Base-by-base conservation (phyloP, 2,888 invertebrate genomes). In the Dusona sp. region DNA sequence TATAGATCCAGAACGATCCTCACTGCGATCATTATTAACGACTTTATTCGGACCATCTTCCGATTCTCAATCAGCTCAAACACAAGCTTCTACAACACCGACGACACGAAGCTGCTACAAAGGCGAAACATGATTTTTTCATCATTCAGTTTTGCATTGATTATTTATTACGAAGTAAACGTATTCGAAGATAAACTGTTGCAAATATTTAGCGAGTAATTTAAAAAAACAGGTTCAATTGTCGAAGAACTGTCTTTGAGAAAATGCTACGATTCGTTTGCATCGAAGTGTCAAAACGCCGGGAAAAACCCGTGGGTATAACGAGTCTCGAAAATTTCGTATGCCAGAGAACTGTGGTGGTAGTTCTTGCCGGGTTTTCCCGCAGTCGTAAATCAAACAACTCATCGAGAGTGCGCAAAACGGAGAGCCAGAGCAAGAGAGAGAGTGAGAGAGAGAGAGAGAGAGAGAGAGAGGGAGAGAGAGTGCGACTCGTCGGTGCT, bases 21-120 rank as follows among this genome's bases (percentile, higher is more conserved):
- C 48, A 38, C 54, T 73, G 38, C 42, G 88, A 91, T 88, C 84
- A 88, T 91, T 88, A 90, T 90, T 90, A 90, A 91, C 91, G 91
- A 90, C 90, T 90, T 90, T 89, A 90, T 90, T 33, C 88, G 64
- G 88, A 88, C 85, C 88, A 88, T 81, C 29, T 70, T 29, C 29
- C 68, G 29, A 79, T 48, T 61, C 29, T n/a, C 68, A 25, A 57
- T 57, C 57, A 57, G 57, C 57, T 29, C 6, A 13, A n/a, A 29
- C 16, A 29, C 6, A 0, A 29, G 29, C 16, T 61, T 11, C 9
- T 25, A 13, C n/a, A n/a, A n/a, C n/a, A n/a, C n/a, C n/a, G n/a
- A n/a, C n/a, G n/a, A n/a, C n/a, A n/a, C n/a, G n/a, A n/a, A n/a
- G n/a, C 6, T 13, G 57, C 29, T 29, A 6, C 16, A 16, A 61